Evolutionary conservation across 2,888 invertebrate species (phyloP).

Genomic region (Cryptocephalus moraei): DNA sequence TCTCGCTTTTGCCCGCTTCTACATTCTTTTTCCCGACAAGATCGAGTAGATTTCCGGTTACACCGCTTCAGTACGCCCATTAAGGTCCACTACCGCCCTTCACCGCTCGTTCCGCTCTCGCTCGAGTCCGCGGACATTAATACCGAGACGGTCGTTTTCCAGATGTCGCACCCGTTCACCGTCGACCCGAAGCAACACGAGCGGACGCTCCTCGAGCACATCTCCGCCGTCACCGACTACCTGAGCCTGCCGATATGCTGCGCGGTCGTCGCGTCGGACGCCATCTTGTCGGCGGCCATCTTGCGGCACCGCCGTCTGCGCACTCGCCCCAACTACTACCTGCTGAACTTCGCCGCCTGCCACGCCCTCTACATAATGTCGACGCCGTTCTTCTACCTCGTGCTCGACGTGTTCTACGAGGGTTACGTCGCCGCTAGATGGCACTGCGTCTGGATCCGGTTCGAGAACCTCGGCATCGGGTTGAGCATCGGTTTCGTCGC

Average conservation of each 20-base stretch:
- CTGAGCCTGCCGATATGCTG: conserved; percentile 10
- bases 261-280: conserved; percentile 5
- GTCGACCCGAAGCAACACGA: neutral
- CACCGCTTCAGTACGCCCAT: too few species aligned
- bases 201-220: conserved; percentile 7
- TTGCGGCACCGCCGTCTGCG: conserved; percentile 11
- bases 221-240: conserved; percentile 9
- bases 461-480: conserved; percentile 12
- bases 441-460: conserved; percentile 13
- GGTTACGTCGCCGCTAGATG: conserved; percentile 6
- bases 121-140: too few species aligned
- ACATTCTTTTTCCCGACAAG: too few species aligned
- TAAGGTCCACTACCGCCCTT: too few species aligned
- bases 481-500: conserved; percentile 12
- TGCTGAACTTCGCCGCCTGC: conserved; percentile 11
- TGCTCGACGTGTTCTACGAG: conserved; percentile 10
- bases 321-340: conserved; percentile 10
- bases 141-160: too few species aligned
- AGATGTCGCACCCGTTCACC: too few species aligned
- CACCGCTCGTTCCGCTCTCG: too few species aligned
- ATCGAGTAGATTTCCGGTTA: too few species aligned
- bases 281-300: conserved; percentile 7
- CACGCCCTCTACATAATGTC: conserved; percentile 12
- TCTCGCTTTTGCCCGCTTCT: too few species aligned
- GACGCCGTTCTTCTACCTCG: conserved; percentile 12